Percentiles rank a stretch among this genome's conserved stretches.
These are phyloP conservation scores for Trinorchestia longiramus DNA, from an alignment of 1,140 invertebrate species.

Conservation along the genomic window DNA sequence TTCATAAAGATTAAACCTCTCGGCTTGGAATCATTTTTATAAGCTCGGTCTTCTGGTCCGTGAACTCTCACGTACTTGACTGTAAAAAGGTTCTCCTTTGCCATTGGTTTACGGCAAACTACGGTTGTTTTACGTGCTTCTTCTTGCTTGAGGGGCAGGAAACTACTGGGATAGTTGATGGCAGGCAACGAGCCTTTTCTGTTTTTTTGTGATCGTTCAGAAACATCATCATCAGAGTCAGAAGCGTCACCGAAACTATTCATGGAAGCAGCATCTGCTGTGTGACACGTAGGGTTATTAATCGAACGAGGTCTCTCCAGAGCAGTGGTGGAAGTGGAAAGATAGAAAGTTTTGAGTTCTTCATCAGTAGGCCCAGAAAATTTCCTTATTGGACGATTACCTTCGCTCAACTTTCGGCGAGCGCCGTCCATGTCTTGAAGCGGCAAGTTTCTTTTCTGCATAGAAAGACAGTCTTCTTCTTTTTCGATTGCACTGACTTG, in stretches of 20 bases:
- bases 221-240: background rate
- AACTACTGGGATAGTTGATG: background rate
- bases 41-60: slow-evolving; percentile 60
- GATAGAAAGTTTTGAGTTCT: background rate
- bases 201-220: background rate
- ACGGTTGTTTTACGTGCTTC: background rate
- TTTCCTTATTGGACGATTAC: background rate
- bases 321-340: background rate
- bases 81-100: background rate
- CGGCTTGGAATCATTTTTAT: slow-evolving; percentile 61
- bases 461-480: background rate
- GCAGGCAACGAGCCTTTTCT: background rate
- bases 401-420: background rate
- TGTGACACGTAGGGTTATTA: background rate
- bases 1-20: slow-evolving; percentile 61
- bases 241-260: background rate
- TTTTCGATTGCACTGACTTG: background rate
- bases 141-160: background rate
- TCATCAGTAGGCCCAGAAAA: background rate
- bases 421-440: background rate
- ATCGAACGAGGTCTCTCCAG: background rate
- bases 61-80: slow-evolving; percentile 63
- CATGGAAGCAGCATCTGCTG: background rate
- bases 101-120: background rate
- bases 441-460: background rate